Evolutionary conservation across 2,113 vertebrate genomes (phyloP).

Genomic region (Erythrocercus mccallii): DNA sequence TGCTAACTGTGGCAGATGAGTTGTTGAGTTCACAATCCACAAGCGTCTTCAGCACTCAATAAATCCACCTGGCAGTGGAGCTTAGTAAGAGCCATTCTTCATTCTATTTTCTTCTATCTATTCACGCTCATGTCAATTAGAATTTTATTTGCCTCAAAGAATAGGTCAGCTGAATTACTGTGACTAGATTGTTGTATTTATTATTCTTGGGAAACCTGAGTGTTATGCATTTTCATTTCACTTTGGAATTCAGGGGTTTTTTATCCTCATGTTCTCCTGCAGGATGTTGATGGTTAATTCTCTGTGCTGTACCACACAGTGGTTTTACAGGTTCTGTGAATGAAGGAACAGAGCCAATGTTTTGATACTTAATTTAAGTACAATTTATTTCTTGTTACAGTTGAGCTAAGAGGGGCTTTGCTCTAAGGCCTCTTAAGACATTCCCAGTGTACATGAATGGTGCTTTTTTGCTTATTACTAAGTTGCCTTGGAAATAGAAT

Average conservation of each 20-base stretch:
- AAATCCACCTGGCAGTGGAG: background rate
- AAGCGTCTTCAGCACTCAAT: background rate
- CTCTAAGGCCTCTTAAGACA: background rate
- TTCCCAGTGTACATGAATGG: background rate
- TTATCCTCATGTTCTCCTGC: background rate
- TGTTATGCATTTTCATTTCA: background rate
- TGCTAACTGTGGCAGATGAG: background rate
- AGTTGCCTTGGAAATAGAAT: background rate
- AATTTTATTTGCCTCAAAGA: background rate
- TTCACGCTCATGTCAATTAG: background rate
- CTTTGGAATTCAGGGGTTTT: background rate
- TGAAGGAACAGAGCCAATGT: background rate
- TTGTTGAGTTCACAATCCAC: background rate
- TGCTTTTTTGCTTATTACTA: background rate
- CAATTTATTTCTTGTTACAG: background rate
- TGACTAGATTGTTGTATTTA: background rate
- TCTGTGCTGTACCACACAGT: background rate
- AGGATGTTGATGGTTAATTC: background rate
- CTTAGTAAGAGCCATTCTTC: background rate
- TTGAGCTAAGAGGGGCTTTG: background rate
- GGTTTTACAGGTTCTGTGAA: background rate
- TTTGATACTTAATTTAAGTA: background rate
- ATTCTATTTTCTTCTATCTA: background rate
- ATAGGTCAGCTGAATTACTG: background rate
- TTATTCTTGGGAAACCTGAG: background rate